These are phyloP conservation scores for Galeruca laticollis DNA, from an alignment of 2,888 invertebrate species.

Conservation along the genomic window DNA sequence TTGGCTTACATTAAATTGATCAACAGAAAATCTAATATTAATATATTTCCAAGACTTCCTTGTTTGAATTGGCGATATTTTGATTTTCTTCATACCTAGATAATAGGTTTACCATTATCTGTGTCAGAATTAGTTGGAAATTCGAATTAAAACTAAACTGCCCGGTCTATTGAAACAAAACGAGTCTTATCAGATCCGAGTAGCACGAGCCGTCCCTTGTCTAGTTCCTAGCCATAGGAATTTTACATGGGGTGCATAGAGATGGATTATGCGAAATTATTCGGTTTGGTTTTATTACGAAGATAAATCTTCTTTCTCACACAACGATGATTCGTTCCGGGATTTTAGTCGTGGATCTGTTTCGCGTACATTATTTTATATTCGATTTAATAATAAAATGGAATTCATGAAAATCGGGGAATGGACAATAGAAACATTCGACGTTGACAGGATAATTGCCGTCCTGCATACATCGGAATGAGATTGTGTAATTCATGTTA, in stretches of 20 bases:
- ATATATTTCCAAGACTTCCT: too few species aligned
- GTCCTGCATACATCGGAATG: background rate
- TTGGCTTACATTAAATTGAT: too few species aligned
- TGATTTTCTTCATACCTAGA: too few species aligned
- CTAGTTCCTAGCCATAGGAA: slow-evolving; percentile 43
- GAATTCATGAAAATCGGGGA: slow-evolving; percentile 10
- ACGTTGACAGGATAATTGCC: slow-evolving; percentile 5
- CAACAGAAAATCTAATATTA: too few species aligned
- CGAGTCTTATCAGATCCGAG: background rate
- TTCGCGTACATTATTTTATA: slow-evolving; percentile 35
- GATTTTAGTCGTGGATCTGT: slow-evolving; percentile 33
- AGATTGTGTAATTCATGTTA: background rate
- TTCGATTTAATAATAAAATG: slow-evolving; percentile 36
- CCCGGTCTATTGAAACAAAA: slow-evolving; percentile 3
- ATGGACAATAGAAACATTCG: slow-evolving; percentile 24
- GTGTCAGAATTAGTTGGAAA: too few species aligned
- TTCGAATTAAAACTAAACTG: background rate
- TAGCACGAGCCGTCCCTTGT: slow-evolving; percentile 27
- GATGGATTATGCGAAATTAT: slow-evolving; percentile 50
- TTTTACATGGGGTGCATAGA: slow-evolving; percentile 46
- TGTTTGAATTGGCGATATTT: too few species aligned
- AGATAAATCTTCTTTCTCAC: slow-evolving; percentile 44
- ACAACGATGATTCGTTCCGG: slow-evolving; percentile 29
- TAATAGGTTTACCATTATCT: too few species aligned
- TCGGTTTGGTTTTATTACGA: slow-evolving; percentile 48